phyloP scores from a whole-genome alignment of 2,113 vertebrate genomes.

The Cottus gobio region DNA sequence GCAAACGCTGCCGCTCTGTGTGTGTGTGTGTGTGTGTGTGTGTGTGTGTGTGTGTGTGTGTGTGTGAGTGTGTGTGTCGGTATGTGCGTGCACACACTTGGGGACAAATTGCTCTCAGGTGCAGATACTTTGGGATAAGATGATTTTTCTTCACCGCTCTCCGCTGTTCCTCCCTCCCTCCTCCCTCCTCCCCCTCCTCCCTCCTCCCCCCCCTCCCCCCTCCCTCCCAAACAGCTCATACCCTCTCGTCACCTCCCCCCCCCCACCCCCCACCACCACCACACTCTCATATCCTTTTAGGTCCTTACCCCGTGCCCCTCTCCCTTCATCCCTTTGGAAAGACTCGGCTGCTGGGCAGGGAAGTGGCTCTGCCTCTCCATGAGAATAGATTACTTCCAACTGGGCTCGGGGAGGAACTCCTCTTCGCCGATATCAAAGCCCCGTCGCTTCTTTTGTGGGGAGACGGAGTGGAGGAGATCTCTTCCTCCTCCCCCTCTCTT shows the following conservation, averaged over 20 bases:
- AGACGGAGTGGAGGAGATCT: conserved; percentile 45
- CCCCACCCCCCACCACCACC: conserved; percentile 14
- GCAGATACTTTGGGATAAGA: conserved; percentile 77
- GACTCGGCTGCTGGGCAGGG: conserved; percentile 44
- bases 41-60: conserved; percentile 22
- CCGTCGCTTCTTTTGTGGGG: conserved; percentile 62
- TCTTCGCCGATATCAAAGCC: conserved; percentile 68
- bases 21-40: conserved; percentile 22
- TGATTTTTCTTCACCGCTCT: conserved; percentile 59
- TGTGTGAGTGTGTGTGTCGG: conserved; percentile 41
- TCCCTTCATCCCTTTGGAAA: conserved; percentile 68
- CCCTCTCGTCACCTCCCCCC: conserved; percentile 30
- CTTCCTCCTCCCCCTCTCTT: not conserved
- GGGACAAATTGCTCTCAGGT: conserved; percentile 83
- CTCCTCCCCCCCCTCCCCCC: conserved; percentile 37
- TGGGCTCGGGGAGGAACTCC: conserved; percentile 55
- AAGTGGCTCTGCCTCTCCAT: conserved; percentile 64
- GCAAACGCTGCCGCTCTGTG: conserved; percentile 22
- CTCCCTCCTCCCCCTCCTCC: conserved; percentile 14
- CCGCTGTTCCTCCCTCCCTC: conserved; percentile 9
- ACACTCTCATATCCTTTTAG: conserved; percentile 51
- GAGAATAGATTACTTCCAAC: conserved; percentile 70
- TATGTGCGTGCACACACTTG: conserved; percentile 71
- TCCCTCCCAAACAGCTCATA: not conserved
- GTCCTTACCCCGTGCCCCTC: conserved; percentile 47